phyloP scores from a whole-genome alignment of 1,140 invertebrate species.

The Diachasma alloeum region DNA sequence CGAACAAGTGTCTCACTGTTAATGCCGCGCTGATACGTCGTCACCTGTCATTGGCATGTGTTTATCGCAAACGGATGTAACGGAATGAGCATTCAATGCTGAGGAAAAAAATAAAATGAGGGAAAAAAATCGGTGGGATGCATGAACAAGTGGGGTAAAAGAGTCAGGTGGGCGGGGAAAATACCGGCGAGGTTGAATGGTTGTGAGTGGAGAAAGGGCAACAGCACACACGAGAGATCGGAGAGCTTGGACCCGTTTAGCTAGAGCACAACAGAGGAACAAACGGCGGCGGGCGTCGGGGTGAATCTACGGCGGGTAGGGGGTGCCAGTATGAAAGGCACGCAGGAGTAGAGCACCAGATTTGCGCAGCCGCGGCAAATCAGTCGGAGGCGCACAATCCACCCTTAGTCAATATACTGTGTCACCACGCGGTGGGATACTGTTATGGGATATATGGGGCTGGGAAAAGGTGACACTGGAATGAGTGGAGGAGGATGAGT shows the following conservation, averaged over 20 bases:
- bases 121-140: neutral
- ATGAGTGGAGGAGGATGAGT: neutral
- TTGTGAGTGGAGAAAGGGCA: conserved; percentile 23
- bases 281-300: conserved; percentile 26
- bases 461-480: neutral
- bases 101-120: neutral
- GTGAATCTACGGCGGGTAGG: conserved; percentile 34
- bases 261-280: conserved; percentile 12
- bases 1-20: conserved; percentile 1
- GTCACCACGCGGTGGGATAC: conserved; percentile 32
- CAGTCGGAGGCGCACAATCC: conserved; percentile 55
- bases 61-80: conserved; percentile 31
- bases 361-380: conserved; percentile 59
- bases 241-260: neutral
- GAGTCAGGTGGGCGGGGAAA: neutral
- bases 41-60: conserved; percentile 44
- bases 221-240: neutral
- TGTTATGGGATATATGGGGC: neutral
- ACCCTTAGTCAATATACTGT: conserved; percentile 63
- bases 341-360: conserved; percentile 31
- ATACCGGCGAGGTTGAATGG: neutral
- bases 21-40: conserved; percentile 14
- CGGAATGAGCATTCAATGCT: neutral
- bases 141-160: neutral
- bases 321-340: neutral